phyloP scores from a whole-genome alignment of 2,113 vertebrate species.

The Sturnus vulgaris region DNA sequence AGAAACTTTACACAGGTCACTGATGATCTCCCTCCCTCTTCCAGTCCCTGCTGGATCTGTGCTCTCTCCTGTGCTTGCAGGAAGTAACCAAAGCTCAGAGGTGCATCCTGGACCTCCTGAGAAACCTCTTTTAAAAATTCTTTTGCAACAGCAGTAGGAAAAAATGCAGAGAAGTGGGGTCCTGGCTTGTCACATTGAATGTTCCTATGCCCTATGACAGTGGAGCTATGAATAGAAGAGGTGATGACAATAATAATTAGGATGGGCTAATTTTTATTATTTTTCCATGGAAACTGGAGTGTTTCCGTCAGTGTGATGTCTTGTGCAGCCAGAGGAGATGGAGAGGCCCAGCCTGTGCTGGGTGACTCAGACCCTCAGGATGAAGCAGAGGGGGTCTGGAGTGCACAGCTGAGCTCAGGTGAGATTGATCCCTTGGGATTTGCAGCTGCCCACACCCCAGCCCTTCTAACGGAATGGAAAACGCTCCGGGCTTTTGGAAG shows the following conservation, averaged over 20 bases:
- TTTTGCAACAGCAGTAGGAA: neutral
- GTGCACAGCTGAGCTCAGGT: conserved; percentile 9
- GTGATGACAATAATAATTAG: neutral
- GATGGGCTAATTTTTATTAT: conserved; percentile 19
- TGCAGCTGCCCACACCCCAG: neutral
- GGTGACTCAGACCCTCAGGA: neutral
- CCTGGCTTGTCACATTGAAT: neutral
- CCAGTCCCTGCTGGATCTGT: neutral
- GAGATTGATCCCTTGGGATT: neutral
- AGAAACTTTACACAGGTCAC: neutral
- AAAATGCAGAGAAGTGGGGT: neutral
- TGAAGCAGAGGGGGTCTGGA: neutral
- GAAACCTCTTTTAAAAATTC: neutral
- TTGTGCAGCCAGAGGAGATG: neutral
- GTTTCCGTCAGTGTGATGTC: neutral
- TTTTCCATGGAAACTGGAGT: neutral
- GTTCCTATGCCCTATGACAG: neutral
- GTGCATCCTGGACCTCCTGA: neutral
- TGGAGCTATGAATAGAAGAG: neutral
- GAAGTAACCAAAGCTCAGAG: neutral
- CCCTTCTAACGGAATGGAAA: neutral
- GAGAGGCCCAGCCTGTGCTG: neutral
- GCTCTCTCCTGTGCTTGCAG: neutral
- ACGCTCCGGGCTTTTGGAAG: neutral
- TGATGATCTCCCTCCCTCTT: neutral